Percentiles rank a stretch among this genome's conserved stretches.
Evolutionary conservation across 2,888 invertebrate species (phyloP).

Genomic region (Coelinius sp.): DNA sequence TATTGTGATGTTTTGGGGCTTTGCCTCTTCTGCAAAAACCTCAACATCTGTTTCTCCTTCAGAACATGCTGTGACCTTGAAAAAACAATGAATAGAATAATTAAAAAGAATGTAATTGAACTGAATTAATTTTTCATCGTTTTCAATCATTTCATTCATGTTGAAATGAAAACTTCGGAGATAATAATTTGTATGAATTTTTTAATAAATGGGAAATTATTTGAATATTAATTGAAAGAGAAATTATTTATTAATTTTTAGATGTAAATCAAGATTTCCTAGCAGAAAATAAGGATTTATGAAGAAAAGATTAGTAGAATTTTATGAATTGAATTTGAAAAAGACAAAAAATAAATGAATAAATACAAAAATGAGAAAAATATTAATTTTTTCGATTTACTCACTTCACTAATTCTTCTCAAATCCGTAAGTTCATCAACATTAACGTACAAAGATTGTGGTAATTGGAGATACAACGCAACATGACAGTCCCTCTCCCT

Average conservation of each 20-base stretch:
- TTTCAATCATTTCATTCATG: too few species aligned
- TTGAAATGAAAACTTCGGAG: too few species aligned
- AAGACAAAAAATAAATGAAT: background rate
- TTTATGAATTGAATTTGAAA: too few species aligned
- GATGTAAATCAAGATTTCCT: too few species aligned
- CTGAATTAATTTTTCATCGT: too few species aligned
- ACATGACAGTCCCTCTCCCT: constrained; percentile 53
- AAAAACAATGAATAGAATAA: constrained; percentile 19
- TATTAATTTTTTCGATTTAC: background rate
- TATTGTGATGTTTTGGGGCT: constrained; percentile 57
- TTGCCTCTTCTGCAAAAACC: constrained; percentile 61
- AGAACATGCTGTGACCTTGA: constrained; percentile 59
- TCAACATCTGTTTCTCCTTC: constrained; percentile 65
- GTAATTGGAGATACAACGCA: constrained; percentile 58
- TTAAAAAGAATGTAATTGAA: background rate
- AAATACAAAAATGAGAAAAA: background rate
- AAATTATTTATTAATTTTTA: too few species aligned
- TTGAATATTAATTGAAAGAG: too few species aligned
- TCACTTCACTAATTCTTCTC: constrained; percentile 58
- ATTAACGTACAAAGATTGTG: constrained; percentile 63
- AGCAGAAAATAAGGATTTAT: too few species aligned
- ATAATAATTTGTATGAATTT: too few species aligned
- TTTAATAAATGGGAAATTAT: too few species aligned
- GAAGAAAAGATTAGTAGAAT: too few species aligned
- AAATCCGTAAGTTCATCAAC: constrained; percentile 65